Conservation (phyloP, 2,113 vertebrate genomes). For the Gymnogyps californianus region DNA sequence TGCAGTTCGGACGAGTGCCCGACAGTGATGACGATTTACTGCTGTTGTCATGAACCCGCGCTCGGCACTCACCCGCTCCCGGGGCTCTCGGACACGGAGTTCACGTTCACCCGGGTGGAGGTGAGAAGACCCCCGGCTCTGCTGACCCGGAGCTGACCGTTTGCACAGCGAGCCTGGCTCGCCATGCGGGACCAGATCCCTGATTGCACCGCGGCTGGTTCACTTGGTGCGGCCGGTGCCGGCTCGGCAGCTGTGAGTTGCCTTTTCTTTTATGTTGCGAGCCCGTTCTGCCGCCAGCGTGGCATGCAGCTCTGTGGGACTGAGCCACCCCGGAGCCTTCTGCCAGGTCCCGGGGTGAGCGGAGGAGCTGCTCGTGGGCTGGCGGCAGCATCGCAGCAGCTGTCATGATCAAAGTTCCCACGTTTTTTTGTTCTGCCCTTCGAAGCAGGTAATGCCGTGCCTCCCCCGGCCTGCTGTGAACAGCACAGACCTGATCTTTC, state of each 20-base stretch:
- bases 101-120: neutral
- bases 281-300: neutral
- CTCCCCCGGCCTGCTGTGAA: neutral
- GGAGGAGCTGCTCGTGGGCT: neutral
- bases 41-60: rapidly evolving
- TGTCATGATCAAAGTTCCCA: neutral
- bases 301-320: rapidly evolving
- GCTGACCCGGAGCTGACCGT: neutral
- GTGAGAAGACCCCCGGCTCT: neutral
- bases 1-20: rapidly evolving
- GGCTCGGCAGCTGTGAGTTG: neutral
- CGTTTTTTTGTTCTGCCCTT: neutral
- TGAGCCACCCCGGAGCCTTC: rapidly evolving
- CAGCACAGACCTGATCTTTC: neutral
- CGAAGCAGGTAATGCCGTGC: rapidly evolving
- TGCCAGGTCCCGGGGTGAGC: rapidly evolving
- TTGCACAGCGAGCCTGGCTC: neutral
- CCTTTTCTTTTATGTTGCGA: neutral
- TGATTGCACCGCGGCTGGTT: neutral
- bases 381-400: neutral
- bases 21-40: neutral
- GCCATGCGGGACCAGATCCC: neutral
- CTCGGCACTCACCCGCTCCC: rapidly evolving
- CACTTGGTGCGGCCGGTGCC: rapidly evolving
- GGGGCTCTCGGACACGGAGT: neutral